A percentile compares a stretch with the other conserved stretches of the same genome.
Conservation (phyloP, 2,113 vertebrate species). For the Emydocephalus ijimae region DNA sequence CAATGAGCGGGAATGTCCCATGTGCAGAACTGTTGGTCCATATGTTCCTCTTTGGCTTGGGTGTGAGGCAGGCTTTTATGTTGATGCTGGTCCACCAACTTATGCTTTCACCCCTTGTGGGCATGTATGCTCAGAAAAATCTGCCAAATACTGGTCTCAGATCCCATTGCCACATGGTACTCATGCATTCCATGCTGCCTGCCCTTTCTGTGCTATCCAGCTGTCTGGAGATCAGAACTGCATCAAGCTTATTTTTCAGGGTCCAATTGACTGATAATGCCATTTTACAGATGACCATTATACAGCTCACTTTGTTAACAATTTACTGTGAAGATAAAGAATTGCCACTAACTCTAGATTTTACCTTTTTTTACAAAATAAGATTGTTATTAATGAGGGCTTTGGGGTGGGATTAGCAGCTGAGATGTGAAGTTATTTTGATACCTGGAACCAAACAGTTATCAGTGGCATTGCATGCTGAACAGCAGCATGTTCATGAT, state of each 20-base stretch:
- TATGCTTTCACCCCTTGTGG: conserved; percentile 94
- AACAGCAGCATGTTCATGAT: conserved; percentile 54
- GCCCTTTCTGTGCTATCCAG: conserved; percentile 93
- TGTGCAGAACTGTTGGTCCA: conserved; percentile 93
- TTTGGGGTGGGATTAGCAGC: not conserved
- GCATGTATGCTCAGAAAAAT: conserved; percentile 96
- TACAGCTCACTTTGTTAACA: conserved; percentile 55
- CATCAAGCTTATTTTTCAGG: conserved; percentile 95
- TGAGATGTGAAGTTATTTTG: conserved; percentile 34
- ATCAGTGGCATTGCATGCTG: conserved; percentile 61
- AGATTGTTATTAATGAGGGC: conserved; percentile 59
- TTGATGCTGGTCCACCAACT: conserved; percentile 91
- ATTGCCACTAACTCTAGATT: conserved; percentile 74
- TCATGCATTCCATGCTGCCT: conserved; percentile 94
- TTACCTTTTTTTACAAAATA: conserved; percentile 68
- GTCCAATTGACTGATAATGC: conserved; percentile 92
- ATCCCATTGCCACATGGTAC: conserved; percentile 96
- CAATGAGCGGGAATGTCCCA: conserved; percentile 92
- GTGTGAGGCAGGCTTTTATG: conserved; percentile 93
- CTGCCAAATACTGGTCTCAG: conserved; percentile 94
- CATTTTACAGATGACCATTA: conserved; percentile 34
- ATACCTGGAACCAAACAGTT: conserved; percentile 51
- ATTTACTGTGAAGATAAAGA: conserved; percentile 79
- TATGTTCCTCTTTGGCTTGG: conserved; percentile 97
- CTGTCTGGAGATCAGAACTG: conserved; percentile 86